Base-by-base conservation (phyloP, 2,113 vertebrate genomes). In the Galbula dea region DNA sequence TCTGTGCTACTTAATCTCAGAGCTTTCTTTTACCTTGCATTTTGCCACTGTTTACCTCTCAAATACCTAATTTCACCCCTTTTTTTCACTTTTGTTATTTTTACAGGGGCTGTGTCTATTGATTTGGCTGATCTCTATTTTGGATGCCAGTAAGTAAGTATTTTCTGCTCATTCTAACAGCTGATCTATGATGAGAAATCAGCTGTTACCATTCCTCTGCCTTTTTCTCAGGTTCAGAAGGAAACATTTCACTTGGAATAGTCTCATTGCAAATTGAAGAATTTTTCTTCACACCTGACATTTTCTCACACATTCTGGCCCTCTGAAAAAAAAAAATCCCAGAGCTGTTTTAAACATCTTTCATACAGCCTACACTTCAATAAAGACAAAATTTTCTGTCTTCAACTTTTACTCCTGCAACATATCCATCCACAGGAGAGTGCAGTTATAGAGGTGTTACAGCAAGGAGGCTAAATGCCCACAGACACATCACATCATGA, bases 151-250 rank as follows among this genome's bases (percentile, higher is more conserved):
- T 84, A 57, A 66, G 36, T n/a, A 62, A 19, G 62, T 78, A 89
- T 63, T 94, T 85, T 49, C 79, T 85, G 32, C 51, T 91, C 49
- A 46, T 79, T 85, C 87, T 89, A 89, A 95, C 58, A 93, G 78
- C 46, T 87, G 52, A 86, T 84, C 58, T 94, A 37, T 58, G 82
- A 93, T 67, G 82, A 82, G 69, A 65, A 90, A 68, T 91, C 79
- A 85, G 37, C 39, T 79, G 51, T 66, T 86, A 82, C 34, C 36
- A 72, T 75, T 84, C 54, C 39, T 52, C 59, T 45, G 15, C 66
- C 74, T 75, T 86, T 48, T 24, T 80, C 54, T 48, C 2, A 0
- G 8, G 34, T 73, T 94, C 82, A 85, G 51, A 66, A 54, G 46
- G 72, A 85, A 94, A 54, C 15, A 67, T 75, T 90, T 87, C 19